A percentile compares a stretch with the other conserved stretches of the same genome.
Evolutionary conservation across 2,797 vertebrate genomes (phyloP).

Genomic region (Epinephelus awoara): DNA sequence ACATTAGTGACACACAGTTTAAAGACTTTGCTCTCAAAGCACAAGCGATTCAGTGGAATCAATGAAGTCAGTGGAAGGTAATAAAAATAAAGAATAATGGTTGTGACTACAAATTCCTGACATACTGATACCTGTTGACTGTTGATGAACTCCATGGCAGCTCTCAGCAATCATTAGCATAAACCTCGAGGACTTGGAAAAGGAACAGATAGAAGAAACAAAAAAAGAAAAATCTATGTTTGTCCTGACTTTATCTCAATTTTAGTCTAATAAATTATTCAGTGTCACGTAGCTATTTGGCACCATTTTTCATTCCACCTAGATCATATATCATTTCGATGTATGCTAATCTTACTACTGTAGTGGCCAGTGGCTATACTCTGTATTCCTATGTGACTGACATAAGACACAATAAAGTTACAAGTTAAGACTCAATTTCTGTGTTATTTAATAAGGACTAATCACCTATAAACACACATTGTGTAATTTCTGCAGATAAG

Average conservation of each 20-base stretch:
- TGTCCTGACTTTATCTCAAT: neutral
- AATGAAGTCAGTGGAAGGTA: conserved; percentile 7
- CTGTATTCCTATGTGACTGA: neutral
- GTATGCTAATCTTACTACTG: conserved; percentile 13
- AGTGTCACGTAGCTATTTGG: neutral
- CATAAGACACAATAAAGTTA: too few relatives aligned
- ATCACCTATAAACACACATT: neutral
- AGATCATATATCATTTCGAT: conserved; percentile 2
- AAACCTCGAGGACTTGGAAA: conserved; percentile 14
- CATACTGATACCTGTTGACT: conserved; percentile 35
- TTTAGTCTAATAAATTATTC: neutral
- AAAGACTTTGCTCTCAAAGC: conserved; percentile 5
- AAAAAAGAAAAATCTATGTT: conserved; percentile 6
- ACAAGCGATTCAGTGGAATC: neutral
- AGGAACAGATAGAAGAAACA: conserved; percentile 1
- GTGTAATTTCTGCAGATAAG: too few relatives aligned
- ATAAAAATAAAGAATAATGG: conserved; percentile 9
- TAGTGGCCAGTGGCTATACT: neutral
- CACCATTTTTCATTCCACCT: conserved; percentile 33
- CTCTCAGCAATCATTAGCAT: conserved; percentile 38
- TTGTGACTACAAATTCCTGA: conserved; percentile 34
- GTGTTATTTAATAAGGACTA: neutral
- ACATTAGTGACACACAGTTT: conserved; percentile 1
- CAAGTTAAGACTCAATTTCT: neutral
- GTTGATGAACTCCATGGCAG: conserved; percentile 42